Evolutionary conservation across 2,888 invertebrate species (phyloP).

Genomic region (Rhingia campestris): DNA sequence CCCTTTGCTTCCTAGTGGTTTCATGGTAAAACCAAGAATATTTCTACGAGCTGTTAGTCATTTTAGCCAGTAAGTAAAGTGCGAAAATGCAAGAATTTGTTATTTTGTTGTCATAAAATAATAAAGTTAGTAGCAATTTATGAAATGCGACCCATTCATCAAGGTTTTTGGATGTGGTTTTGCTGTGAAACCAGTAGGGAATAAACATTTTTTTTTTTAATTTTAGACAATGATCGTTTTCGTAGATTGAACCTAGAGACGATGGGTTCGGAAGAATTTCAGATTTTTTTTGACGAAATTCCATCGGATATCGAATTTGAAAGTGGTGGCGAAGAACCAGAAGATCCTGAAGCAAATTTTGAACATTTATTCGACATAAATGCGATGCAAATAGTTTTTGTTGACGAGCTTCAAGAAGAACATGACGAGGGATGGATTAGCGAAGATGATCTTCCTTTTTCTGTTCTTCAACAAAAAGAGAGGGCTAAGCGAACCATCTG

Average conservation of each 20-base stretch:
- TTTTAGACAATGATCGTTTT: not conserved
- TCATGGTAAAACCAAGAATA: no score
- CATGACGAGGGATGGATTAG: constrained; percentile 7
- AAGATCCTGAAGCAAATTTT: constrained; percentile 7
- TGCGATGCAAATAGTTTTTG: not conserved
- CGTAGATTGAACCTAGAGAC: not conserved
- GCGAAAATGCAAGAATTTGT: no score
- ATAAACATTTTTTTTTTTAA: not conserved
- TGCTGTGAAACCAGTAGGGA: constrained; percentile 16
- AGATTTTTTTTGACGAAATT: not conserved
- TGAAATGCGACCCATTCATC: constrained; percentile 8
- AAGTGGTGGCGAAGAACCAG: constrained; percentile 5
- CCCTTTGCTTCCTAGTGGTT: no score
- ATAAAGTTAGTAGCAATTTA: constrained; percentile 10
- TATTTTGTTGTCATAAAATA: not conserved
- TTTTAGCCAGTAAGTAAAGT: not conserved
- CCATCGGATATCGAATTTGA: not conserved
- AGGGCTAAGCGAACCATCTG: constrained; percentile 12
- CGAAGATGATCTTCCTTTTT: constrained; percentile 5
- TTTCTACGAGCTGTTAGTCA: no score
- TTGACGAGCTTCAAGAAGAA: constrained; percentile 16
- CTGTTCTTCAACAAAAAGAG: not conserved
- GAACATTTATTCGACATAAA: not conserved
- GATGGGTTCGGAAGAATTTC: constrained; percentile 13
- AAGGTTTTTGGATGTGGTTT: constrained; percentile 21